These are phyloP conservation scores for Phalloptychus januarius DNA, from an alignment of 2,797 vertebrate genomes.

Conservation along the genomic window DNA sequence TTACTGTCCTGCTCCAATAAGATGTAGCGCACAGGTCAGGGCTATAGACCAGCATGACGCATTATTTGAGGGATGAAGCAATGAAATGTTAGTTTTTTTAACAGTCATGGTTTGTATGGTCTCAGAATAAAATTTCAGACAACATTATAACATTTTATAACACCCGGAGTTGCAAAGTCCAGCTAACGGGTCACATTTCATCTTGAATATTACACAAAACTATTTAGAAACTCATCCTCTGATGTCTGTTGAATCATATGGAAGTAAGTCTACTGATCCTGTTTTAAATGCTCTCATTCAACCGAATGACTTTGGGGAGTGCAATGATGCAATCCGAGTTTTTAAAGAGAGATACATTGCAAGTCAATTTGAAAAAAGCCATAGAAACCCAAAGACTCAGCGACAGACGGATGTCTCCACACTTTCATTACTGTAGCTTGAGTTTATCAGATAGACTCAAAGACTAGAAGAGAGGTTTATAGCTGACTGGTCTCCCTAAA, in stretches of 20 bases:
- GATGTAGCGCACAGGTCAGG: constrained; percentile 36
- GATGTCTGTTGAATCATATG: constrained; percentile 6
- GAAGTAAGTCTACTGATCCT: constrained; percentile 27
- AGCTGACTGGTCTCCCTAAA: constrained; percentile 44
- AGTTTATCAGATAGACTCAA: constrained; percentile 41
- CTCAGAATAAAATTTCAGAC: constrained; percentile 27
- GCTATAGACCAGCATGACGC: constrained; percentile 7
- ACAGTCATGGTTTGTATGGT: constrained; percentile 20
- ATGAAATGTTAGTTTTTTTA: constrained; percentile 11
- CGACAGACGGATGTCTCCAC: constrained; percentile 47
- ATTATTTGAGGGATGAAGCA: background rate
- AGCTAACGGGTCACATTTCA: constrained; percentile 39
- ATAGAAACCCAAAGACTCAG: constrained; percentile 51
- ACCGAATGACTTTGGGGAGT: constrained; percentile 47
- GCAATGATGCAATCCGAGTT: constrained; percentile 44
- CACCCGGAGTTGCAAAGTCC: constrained; percentile 27
- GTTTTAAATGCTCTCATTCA: constrained; percentile 39
- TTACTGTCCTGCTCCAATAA: constrained; percentile 33
- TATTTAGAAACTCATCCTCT: constrained; percentile 39
- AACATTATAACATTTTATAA: constrained; percentile 20
- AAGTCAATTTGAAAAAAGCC: constrained; percentile 18
- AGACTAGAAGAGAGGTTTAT: too few relatives aligned
- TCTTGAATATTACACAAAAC: constrained; percentile 32
- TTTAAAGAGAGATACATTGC: constrained; percentile 43
- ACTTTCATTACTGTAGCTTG: constrained; percentile 58